A percentile compares a stretch with the other conserved stretches of the same genome.
Evolutionary conservation across 1,140 invertebrate genomes (phyloP).

Genomic region (Drosophila ironensis): DNA sequence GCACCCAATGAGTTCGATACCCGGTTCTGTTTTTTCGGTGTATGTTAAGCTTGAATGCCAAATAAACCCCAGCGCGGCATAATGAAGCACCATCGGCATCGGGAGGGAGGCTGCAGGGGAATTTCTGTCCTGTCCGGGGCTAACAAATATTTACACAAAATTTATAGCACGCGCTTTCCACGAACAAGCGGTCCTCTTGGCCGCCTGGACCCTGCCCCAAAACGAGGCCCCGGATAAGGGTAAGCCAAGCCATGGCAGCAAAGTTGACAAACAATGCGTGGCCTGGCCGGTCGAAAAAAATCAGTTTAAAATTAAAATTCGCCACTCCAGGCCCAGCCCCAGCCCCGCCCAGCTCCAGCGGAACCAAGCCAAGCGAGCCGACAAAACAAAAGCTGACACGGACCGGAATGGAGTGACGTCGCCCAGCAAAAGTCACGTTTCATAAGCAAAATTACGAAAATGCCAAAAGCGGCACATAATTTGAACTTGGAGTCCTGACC

Average conservation of each 20-base stretch:
- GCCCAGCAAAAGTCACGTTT: conserved; percentile 66
- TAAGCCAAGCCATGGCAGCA: conserved; percentile 45
- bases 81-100: conserved; percentile 46
- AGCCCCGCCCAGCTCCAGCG: not conserved
- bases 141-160: conserved; percentile 73
- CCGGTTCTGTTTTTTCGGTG: not conserved
- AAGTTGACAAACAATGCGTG: conserved; percentile 76
- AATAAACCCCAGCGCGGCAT: conserved; percentile 43
- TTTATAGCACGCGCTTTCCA: conserved; percentile 68
- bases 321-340: not conserved
- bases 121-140: conserved; percentile 15
- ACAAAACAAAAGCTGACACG: conserved; percentile 48
- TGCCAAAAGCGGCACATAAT: conserved; percentile 69
- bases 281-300: conserved; percentile 26
- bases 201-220: no score
- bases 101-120: not conserved
- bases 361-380: not conserved
- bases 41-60: conserved; percentile 45
- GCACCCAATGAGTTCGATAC: no score
- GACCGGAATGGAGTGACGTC: conserved; percentile 25
- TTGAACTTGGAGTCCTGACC: conserved; percentile 37
- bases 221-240: conserved; percentile 43
- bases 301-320: conserved; percentile 74
- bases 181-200: not conserved
- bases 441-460: conserved; percentile 78